Base-by-base conservation (phyloP, 2,113 vertebrate genomes). In the Tupaia tana region DNA sequence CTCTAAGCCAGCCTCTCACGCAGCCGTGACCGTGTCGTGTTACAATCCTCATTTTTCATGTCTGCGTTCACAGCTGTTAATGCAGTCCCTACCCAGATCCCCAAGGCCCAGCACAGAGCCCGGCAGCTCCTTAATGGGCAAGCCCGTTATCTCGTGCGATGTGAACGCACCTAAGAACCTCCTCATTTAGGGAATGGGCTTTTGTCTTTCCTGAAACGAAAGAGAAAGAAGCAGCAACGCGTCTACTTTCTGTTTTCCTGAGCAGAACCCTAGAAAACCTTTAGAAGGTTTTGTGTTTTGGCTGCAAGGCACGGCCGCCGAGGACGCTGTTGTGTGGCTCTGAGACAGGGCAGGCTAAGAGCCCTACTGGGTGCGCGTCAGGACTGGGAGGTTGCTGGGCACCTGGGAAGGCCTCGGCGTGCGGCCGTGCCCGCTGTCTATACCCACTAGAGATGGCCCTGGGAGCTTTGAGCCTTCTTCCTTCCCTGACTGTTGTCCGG, bases 91-190 rank as follows among this genome's bases (percentile, higher is more conserved):
- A 58, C 73, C 25, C 85, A 0, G 25, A 34, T 73, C 52, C n/a
- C 73, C 73, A 79, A 71, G 84, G 92, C 75, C 67, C 77, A 19
- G 52, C 27, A 25, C 1, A 18, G 54, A 64, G 78, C 29, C 69
- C 77, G 24, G 64, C 89, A 75, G 43, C 54, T 64, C 71, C 89
- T 93, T 96, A 81, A 61, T 96, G 31, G 71, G n/a, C 22, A 93
- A 77, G 69, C 25, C 20, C 8, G 11, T 90, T 92, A 78, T 89
- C 58, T 92, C 80, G 58, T 58, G 54, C 73, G 80, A 61, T 75
- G n/a, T 84, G 58, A 79, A 56, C 82, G n/a, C 18, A 63, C 54
- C 59, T 73, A 19, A 83, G 75, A 58, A 78, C 71, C 8, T 89
- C 75, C 54, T 69, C 19, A 80, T 89, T 54, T 69, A 67, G 16